Base-by-base conservation (phyloP, 2,888 invertebrate genomes). In the Lacanobia wlatinum region DNA sequence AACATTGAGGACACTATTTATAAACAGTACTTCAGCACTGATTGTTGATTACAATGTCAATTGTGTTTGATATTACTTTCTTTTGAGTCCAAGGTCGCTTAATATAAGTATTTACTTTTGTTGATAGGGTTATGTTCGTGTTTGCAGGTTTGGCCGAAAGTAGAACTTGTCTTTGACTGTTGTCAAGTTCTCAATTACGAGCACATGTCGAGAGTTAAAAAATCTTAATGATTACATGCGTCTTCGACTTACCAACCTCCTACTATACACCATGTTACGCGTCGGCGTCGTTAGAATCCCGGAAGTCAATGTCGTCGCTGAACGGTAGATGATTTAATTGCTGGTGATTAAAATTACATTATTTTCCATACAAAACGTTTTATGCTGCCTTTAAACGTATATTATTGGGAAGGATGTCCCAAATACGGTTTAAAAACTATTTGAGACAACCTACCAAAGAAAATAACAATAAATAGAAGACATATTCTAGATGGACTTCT, bases 11-110 rank as follows among this genome's bases (percentile, higher is more conserved):
- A 12, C 76, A 64, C 56, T 68, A 64, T 50, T 18, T 61, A 34
- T 70, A 43, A 59, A 62, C 21, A 58, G 55, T 70, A 78, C 74
- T 74, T 56, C 66, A 74, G 16, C 9, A 43, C 43, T 58, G 50
- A 63, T 55, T 72, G 62, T 70, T 65, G 70, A 80, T 66, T 85
- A 59, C 38, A 83, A 68, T 73, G 67, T 70, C 70, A 69, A 84
- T 76, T 66, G 70, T 73, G 48, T 70, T 82, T 72, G 68, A 56
- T 79, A 53, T 65, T 65, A 52, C 21, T 70, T 74, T 63, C 52
- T 80, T 74, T 80, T 50, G 56, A 71, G 83, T 63, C 58, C 83
- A 74, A 23, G 83, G 83, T 34, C 71, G 48, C 28, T 63, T 50
- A 34, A 34, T 62, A n/a, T n/a, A n/a, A n/a, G 48, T 82, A 43